A percentile compares a stretch with the other conserved stretches of the same genome.
phyloP scores from a whole-genome alignment of 2,797 vertebrate species.

The Loris lydekkerianus region DNA sequence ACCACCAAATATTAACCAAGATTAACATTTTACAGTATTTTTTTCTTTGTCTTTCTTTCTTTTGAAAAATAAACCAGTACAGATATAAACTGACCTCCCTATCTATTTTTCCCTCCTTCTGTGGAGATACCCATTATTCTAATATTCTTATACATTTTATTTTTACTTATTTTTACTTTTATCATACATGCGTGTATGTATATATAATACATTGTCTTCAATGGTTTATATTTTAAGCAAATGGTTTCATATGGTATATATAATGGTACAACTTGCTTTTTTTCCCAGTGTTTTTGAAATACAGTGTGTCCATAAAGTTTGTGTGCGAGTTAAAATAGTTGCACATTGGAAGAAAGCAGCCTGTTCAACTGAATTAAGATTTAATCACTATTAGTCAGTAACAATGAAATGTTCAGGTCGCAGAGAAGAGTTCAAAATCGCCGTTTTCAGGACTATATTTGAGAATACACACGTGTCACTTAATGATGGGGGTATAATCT shows the following conservation, averaged over 20 bases:
- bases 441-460: background rate
- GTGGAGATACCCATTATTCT: background rate
- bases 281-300: conserved; percentile 19
- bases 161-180: background rate
- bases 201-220: background rate
- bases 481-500: background rate
- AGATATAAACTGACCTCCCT: conserved; percentile 8
- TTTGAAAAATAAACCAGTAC: conserved; percentile 40
- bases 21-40: background rate
- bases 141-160: conserved; percentile 42
- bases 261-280: conserved; percentile 30
- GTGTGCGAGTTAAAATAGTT: too few relatives aligned
- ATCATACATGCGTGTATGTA: background rate
- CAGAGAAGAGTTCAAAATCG: background rate
- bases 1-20: conserved; percentile 8
- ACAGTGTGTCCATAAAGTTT: too few relatives aligned
- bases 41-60: background rate
- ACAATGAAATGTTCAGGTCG: background rate
- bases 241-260: background rate
- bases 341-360: background rate
- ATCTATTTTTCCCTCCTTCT: background rate
- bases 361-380: conserved; percentile 22
- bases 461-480: background rate
- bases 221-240: conserved; percentile 2
- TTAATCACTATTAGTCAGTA: background rate